Evolutionary conservation across 2,888 invertebrate species (phyloP).

Genomic region (Hetaerina titia): DNA sequence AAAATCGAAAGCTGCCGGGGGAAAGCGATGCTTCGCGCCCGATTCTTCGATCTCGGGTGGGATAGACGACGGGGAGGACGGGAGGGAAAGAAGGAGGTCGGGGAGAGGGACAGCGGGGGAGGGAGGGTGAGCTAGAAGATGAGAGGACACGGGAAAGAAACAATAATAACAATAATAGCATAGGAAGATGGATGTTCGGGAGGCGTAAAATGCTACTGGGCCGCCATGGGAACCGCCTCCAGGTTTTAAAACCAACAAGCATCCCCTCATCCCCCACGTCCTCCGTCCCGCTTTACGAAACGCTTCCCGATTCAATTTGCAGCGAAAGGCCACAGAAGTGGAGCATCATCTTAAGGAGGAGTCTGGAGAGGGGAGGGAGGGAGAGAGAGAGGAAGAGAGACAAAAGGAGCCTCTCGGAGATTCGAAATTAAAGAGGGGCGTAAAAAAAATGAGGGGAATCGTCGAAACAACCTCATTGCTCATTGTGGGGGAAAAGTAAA

Average conservation of each 20-base stretch:
- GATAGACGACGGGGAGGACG: background rate
- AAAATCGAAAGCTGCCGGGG: background rate
- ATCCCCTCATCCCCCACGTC: background rate
- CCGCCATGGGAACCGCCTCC: constrained; percentile 15
- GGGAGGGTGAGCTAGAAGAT: background rate
- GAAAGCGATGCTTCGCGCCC: constrained; percentile 21
- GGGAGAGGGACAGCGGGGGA: background rate
- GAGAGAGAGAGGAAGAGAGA: background rate
- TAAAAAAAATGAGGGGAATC: background rate
- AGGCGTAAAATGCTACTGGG: background rate
- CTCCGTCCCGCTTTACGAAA: background rate
- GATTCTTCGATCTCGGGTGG: background rate
- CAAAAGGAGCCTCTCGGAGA: background rate
- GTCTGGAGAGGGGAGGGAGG: background rate
- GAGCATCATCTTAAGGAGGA: background rate
- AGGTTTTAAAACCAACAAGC: background rate
- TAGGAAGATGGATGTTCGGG: background rate
- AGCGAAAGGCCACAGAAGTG: constrained; percentile 8
- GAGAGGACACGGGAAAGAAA: background rate
- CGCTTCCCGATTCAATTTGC: background rate
- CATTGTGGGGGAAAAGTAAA: background rate
- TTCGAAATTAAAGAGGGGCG: background rate
- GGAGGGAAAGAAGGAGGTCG: background rate
- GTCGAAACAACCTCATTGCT: constrained; percentile 11
- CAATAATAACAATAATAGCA: background rate